A percentile compares a stretch with the other conserved stretches of the same genome.
phyloP scores from a whole-genome alignment of 2,888 invertebrate genomes.

The Balanococcus diminutus region DNA sequence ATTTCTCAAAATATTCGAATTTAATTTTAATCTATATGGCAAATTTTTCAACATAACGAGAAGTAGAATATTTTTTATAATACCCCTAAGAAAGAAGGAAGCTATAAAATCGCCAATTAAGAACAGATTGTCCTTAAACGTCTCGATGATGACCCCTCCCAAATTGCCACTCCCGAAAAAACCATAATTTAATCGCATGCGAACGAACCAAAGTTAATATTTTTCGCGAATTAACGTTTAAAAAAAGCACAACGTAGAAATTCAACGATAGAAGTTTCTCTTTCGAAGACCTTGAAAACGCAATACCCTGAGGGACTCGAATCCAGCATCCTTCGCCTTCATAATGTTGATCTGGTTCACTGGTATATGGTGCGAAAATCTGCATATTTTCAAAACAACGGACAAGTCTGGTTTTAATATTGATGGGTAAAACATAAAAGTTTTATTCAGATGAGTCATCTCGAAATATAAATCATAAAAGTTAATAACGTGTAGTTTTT shows the following conservation, averaged over 20 bases:
- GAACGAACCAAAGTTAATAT: not conserved
- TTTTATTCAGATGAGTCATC: not conserved
- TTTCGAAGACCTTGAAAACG: not conserved
- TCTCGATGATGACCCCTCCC: not conserved
- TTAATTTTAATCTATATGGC: not conserved
- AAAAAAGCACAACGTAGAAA: not conserved
- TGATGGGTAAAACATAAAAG: not conserved
- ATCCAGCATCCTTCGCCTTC: not conserved
- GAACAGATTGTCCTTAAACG: not conserved
- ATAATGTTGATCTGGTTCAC: not conserved
- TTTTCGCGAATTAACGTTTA: not conserved
- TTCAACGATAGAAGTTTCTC: not conserved
- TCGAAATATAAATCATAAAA: not conserved
- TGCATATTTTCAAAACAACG: not conserved
- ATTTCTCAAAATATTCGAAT: no score
- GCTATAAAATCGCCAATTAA: not conserved
- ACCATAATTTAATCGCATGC: not conserved
- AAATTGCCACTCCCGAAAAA: not conserved
- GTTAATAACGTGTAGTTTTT: not conserved
- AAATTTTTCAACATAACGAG: not conserved
- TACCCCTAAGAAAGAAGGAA: not conserved
- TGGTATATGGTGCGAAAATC: not conserved
- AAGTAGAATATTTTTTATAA: not conserved
- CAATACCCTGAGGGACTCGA: not conserved
- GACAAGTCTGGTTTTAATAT: not conserved